These are phyloP conservation scores for Stomatorhinus ivindoensis DNA, from an alignment of 2,113 vertebrate genomes.

Conservation along the genomic window DNA sequence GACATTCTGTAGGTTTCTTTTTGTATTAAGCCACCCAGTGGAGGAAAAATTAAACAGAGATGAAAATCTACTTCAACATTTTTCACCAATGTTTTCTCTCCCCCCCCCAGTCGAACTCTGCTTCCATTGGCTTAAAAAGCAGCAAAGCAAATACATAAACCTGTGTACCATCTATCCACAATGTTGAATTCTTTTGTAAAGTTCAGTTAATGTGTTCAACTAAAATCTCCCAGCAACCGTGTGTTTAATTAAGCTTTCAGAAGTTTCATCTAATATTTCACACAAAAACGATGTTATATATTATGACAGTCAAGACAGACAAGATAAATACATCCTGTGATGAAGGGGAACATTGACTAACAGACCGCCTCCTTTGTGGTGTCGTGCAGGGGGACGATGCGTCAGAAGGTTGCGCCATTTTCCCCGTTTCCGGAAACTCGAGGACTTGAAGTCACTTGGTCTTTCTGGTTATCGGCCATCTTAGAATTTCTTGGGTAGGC, in stretches of 20 bases:
- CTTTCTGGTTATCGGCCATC: conserved; percentile 37
- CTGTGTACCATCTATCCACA: background rate
- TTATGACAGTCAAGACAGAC: background rate
- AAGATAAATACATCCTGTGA: background rate
- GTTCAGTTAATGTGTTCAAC: background rate
- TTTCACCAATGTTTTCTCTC: conserved; percentile 28
- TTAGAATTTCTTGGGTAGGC: conserved; percentile 28
- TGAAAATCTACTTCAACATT: conserved; percentile 18
- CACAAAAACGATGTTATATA: background rate
- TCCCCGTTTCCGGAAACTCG: background rate
- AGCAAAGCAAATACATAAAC: background rate
- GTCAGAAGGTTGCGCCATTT: background rate
- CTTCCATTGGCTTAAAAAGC: background rate
- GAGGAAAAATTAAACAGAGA: conserved; percentile 26
- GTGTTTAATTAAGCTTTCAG: background rate
- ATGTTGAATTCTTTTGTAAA: background rate
- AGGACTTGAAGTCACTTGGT: conserved; percentile 29
- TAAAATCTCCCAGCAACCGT: background rate
- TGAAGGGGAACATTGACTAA: background rate
- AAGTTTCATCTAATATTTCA: background rate
- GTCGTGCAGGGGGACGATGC: background rate
- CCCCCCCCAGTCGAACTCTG: background rate
- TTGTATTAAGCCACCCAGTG: conserved; percentile 20
- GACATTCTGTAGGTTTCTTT: conserved; percentile 29
- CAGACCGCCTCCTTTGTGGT: background rate